Evolutionary conservation across 1,140 invertebrate species (phyloP), one percentile per base, ranked within the genome.

Genomic region (Drosophila oshimai): DNA sequence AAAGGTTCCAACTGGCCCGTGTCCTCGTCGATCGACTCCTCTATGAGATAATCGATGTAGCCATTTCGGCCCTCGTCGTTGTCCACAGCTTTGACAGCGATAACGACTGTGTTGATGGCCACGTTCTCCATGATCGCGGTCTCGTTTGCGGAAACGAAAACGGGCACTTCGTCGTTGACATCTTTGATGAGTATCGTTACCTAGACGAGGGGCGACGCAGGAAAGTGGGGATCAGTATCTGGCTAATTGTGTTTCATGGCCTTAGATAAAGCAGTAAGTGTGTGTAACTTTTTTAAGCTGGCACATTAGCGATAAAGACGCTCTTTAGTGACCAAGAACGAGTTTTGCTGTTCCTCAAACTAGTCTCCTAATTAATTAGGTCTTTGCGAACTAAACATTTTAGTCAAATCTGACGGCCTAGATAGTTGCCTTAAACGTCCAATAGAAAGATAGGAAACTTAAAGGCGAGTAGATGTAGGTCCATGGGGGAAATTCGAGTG

Each of bases 161-260:
- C 94, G 0, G 98, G 98, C 9, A 96, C 94, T 93, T 97, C 95
- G 91, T 99, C 98, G 92, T 99, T 99, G 13, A 99, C 95, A 91
- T 99, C 98, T 89, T 96, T 94, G 33, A 99, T 91, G 47, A 95
- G 93, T 62, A 99, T 95, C 15, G 94, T 97, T 29, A 99, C 96
- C 96, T 97, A 92, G 28, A 28, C 6, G 26, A 24, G 29, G n/a
- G n/a, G 2, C 18, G 33, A 13, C 10, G 20, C n/a, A 64, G 33
- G 33, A 41, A 44, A 17, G n/a, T 12, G 10, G 15, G 12, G 39
- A 50, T 65, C 12, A 53, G 28, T 31, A 41, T 20, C 31, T 24
- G 22, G 64, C 46, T 42, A 68, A 68, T 53, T 68, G 60, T 62
- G 37, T 36, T 67, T 18, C 18, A 4, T 42, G 18, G 28, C 37